These are phyloP conservation scores for Leptothorax acervorum DNA, from an alignment of 2,888 invertebrate species.

Conservation along the genomic window DNA sequence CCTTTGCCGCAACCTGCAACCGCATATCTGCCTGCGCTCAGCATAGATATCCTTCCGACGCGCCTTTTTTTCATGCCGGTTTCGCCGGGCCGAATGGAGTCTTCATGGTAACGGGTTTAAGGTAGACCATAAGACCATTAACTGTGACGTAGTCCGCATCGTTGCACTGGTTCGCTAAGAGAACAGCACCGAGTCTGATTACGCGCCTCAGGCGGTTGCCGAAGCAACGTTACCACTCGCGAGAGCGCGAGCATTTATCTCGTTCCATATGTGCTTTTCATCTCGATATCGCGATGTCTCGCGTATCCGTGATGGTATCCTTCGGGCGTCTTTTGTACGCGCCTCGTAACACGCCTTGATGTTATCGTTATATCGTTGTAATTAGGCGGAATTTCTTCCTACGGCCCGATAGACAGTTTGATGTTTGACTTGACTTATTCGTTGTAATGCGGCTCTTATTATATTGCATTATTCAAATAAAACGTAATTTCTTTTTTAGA, in stretches of 20 bases:
- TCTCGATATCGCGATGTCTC: conserved; percentile 41
- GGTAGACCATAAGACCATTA: conserved; percentile 73
- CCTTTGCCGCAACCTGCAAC: conserved; percentile 82
- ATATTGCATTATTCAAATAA: conserved; percentile 18
- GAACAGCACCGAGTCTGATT: conserved; percentile 63
- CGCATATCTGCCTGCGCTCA: conserved; percentile 75
- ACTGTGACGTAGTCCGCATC: conserved; percentile 71
- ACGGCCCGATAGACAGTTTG: background rate
- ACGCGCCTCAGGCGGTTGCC: conserved; percentile 63
- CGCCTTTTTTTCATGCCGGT: conserved; percentile 45
- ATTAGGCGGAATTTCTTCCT: conserved; percentile 36
- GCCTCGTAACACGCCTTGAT: conserved; percentile 32
- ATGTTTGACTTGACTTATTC: conserved; percentile 35
- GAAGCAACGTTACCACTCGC: conserved; percentile 65
- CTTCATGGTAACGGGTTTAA: conserved; percentile 78
- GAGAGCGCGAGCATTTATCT: conserved; percentile 70
- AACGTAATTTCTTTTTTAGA: background rate
- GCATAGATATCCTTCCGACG: conserved; percentile 66
- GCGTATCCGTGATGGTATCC: conserved; percentile 53
- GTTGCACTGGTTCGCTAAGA: conserved; percentile 41
- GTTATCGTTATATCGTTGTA: conserved; percentile 43
- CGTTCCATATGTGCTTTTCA: conserved; percentile 48
- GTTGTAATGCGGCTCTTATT: conserved; percentile 20
- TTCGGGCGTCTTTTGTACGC: conserved; percentile 28
- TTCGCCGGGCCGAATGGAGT: conserved; percentile 64